Base-by-base conservation (phyloP, 2,888 invertebrate genomes). In the Odontocolon sp. region DNA sequence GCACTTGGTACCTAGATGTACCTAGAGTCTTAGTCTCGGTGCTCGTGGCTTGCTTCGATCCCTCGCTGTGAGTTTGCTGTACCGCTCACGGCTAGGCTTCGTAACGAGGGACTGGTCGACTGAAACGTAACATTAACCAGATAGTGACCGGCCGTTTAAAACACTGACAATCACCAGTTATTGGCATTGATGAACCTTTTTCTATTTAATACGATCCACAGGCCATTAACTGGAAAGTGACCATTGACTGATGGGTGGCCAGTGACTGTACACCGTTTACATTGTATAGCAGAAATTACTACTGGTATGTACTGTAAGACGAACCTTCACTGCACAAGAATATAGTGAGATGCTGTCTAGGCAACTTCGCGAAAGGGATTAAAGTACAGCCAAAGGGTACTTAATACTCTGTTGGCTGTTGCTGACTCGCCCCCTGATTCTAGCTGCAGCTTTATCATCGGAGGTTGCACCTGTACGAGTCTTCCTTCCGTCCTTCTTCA, bases 21-120 rank as follows among this genome's bases (percentile, higher is more conserved):
- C 56, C 61, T 54, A 72, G 67, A 50, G n/a, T n/a, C n/a, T n/a
- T n/a, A 71, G 57, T 64, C 68, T 21, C 72, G 63, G 33, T 33
- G 45, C 33, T 72, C 72, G 61, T 56, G 57, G 38, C 42, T 72
- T 26, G 64, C 31, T 56, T 57, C 52, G 75, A 59, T 71, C 45
- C 59, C 56, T 70, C 59, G 23, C 40, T 71, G 40, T 31, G n/a
- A n/a, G n/a, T n/a, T n/a, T n/a, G n/a, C n/a, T n/a, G 16, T 47
- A 54, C 71, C 45, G 54, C 63, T 33, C 63, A 21, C 18, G 42
- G 40, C 71, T 75, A 14, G 31, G 38, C 63, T 40, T 67, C 28
- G 47, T 47, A 56, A 28, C n/a, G 5, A 63, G 8, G 31, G 16
- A 33, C 33, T 47, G 63, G 26, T 8, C 26, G 50, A 50, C 45